A percentile compares a stretch with the other conserved stretches of the same genome.
phyloP scores from a whole-genome alignment of 1,140 invertebrate species.

The Varroa destructor region DNA sequence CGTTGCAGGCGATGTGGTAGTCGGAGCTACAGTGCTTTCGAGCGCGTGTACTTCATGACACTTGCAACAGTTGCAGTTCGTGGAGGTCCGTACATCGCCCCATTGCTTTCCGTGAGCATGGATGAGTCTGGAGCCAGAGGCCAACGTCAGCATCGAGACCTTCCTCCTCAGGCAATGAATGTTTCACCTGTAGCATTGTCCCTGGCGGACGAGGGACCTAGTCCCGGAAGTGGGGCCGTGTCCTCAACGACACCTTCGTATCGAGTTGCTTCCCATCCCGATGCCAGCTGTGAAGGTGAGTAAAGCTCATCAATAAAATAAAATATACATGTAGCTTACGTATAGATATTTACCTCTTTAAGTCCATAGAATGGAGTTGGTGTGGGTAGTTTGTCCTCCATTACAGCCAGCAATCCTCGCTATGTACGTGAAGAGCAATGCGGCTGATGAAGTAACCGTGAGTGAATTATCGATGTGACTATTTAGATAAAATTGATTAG shows the following conservation, averaged over 20 bases:
- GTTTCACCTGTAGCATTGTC: too few species aligned
- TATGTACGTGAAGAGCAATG: background rate
- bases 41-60: too few species aligned
- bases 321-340: background rate
- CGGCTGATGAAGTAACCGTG: background rate
- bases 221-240: background rate
- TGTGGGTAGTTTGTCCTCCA: background rate
- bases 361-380: background rate
- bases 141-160: too few species aligned
- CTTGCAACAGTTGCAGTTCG: too few species aligned
- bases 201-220: too few species aligned
- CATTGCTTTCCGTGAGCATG: too few species aligned
- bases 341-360: background rate
- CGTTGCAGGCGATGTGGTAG: too few species aligned
- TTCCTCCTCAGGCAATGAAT: too few species aligned
- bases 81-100: too few species aligned
- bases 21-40: too few species aligned
- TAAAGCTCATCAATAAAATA: background rate
- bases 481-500: too few species aligned
- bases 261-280: slow-evolving; percentile 4
- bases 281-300: slow-evolving; percentile 20
- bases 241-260: slow-evolving; percentile 17
- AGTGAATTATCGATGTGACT: background rate
- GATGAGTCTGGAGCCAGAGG: too few species aligned
- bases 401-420: background rate